Evolutionary conservation across 2,888 invertebrate genomes (phyloP), one percentile per base, ranked within the genome.

Genomic region (Hirtodrosophila alboralis): DNA sequence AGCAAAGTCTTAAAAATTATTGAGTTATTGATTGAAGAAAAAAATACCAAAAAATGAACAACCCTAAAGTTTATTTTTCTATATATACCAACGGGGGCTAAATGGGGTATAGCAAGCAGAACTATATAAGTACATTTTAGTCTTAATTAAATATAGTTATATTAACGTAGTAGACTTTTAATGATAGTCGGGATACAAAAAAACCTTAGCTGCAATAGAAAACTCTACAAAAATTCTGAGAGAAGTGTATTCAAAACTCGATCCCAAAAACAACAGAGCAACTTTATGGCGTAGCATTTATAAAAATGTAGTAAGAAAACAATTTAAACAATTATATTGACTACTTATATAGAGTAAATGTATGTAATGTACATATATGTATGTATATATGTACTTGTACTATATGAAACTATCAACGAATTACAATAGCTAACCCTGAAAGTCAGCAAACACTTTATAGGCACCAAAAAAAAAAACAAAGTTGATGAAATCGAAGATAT

Each of bases 351-450:
- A 27, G 5, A 18, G 18, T 26, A 36, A 33, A 47, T 26, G 23
- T 36, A 31, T 31, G 31, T 51, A 48, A 8, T 49, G 33, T 37
- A 36, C 23, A 33, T 68, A 37, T 48, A 45, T 44, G n/a, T 37
- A 41, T 52, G 33, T 34, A 38, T 40, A 47, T 13, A 65, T 67
- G 37, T 60, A 54, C 47, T 49, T 69, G 58, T 74, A n/a, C n/a
- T n/a, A 62, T 76, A 65, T 77, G 78, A 66, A 84, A 78, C 79
- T 81, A 81, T 79, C 79, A 79, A 79, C 79, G 79, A 79, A 79
- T 84, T 84, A 71, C 61, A 45, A 62, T 65, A 78, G 78, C 67
- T 68, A 75, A 63, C 53, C 56, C 37, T n/a, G 16, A 47, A 51
- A 37, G 33, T 51, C 30, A 34, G 64, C 62, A 36, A 1, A 21